phyloP scores from a whole-genome alignment of 2,113 vertebrate genomes.

The Myotis yumanensis region DNA sequence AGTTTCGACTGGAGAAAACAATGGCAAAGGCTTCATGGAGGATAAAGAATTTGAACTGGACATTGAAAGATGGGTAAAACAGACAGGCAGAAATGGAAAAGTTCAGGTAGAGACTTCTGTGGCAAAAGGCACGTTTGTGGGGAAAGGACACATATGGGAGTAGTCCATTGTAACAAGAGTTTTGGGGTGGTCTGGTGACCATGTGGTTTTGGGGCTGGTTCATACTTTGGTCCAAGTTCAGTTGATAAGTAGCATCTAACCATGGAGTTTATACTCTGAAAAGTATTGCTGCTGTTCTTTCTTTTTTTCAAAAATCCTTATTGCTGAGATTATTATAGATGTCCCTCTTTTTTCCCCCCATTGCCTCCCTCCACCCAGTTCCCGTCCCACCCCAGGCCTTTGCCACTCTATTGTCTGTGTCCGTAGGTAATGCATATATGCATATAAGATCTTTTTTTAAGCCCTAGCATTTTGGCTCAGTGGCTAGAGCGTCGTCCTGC shows the following conservation, averaged over 20 bases:
- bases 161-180: neutral
- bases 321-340: too few species aligned
- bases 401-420: too few species aligned
- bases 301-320: neutral
- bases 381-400: too few species aligned
- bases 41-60: neutral
- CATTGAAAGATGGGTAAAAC: neutral
- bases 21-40: neutral
- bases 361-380: too few species aligned
- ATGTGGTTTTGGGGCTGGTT: neutral
- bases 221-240: neutral
- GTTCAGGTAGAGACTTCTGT: neutral
- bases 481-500: too few species aligned
- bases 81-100: neutral
- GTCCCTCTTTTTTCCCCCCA: too few species aligned
- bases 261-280: neutral
- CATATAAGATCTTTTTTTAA: too few species aligned
- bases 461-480: too few species aligned
- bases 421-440: too few species aligned
- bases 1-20: neutral
- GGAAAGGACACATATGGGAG: neutral
- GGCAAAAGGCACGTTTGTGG: neutral
- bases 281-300: neutral
- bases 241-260: neutral
- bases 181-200: neutral